Evolutionary conservation across 1,140 invertebrate genomes (phyloP).

Genomic region (Meloidogyne floridensis): DNA sequence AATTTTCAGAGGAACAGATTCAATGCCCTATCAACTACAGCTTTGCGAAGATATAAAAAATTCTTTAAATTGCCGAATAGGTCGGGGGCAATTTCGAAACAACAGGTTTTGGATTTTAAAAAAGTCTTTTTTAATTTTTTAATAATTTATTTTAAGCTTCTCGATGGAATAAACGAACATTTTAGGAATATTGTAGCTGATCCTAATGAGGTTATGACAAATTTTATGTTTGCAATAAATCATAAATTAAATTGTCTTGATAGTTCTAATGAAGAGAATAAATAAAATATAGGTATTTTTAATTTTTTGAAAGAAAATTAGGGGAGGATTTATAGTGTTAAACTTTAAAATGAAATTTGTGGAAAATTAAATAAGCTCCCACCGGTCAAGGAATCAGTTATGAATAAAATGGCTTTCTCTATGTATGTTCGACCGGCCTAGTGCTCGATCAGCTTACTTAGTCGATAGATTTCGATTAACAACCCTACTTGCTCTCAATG

Average conservation of each 20-base stretch:
- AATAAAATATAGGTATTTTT: not conserved
- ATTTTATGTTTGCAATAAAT: constrained; percentile 1
- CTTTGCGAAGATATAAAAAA: not conserved
- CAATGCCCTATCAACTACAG: not conserved
- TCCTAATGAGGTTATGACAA: not conserved
- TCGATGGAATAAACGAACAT: not conserved
- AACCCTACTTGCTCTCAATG: no score
- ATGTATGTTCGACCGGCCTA: no score
- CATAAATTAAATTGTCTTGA: not conserved
- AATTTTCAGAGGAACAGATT: not conserved
- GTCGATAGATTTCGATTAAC: no score
- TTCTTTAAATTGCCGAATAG: not conserved
- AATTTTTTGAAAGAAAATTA: no score
- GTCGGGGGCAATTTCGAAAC: not conserved
- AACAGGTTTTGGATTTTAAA: not conserved
- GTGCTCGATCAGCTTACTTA: no score
- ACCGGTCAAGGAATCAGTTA: no score
- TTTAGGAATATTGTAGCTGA: not conserved
- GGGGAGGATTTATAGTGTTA: no score
- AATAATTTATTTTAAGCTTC: not conserved
- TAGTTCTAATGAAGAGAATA: not conserved
- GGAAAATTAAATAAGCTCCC: no score
- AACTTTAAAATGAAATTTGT: no score
- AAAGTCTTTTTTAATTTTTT: not conserved
- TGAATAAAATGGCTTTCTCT: no score